Evolutionary conservation across 2,113 vertebrate species (phyloP).

Genomic region (Apistogramma diplotaenia): DNA sequence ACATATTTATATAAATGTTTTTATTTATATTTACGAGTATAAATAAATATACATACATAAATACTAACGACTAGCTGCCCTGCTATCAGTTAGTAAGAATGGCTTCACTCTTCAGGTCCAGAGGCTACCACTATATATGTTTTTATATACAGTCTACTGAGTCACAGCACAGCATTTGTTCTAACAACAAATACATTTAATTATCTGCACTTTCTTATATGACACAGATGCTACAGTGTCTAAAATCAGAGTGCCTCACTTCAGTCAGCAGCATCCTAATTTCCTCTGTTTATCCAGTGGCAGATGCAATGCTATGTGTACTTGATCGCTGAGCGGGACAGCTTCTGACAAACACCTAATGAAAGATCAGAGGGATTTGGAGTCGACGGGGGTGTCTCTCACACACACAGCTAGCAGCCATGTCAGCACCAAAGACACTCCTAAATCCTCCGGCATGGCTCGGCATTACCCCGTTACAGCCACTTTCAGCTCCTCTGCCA

Average conservation of each 20-base stretch:
- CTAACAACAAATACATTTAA: neutral
- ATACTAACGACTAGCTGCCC: too few species aligned
- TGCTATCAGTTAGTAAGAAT: neutral
- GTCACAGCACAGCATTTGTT: neutral
- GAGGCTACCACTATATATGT: neutral
- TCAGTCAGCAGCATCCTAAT: neutral
- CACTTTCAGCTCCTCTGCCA: neutral
- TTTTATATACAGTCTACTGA: rapidly evolving
- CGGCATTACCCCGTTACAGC: neutral
- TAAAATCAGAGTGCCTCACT: slow-evolving; percentile 28
- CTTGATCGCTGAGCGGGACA: slow-evolving; percentile 24
- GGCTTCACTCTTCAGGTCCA: neutral
- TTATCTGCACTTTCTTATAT: neutral
- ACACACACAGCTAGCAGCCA: slow-evolving; percentile 32
- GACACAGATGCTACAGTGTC: neutral
- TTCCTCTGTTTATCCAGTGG: slow-evolving; percentile 5
- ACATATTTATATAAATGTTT: too few species aligned
- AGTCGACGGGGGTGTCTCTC: slow-evolving; percentile 43
- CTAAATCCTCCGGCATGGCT: slow-evolving; percentile 43
- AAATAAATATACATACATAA: too few species aligned
- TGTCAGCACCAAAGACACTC: slow-evolving; percentile 35
- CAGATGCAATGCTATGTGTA: neutral
- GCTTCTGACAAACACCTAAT: slow-evolving; percentile 54
- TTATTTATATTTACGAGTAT: too few species aligned
- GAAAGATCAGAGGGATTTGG: slow-evolving; percentile 60